Percentiles rank a stretch among this genome's conserved stretches.
Conservation (phyloP, 2,113 vertebrate genomes). For the Apaloderma vittatum region DNA sequence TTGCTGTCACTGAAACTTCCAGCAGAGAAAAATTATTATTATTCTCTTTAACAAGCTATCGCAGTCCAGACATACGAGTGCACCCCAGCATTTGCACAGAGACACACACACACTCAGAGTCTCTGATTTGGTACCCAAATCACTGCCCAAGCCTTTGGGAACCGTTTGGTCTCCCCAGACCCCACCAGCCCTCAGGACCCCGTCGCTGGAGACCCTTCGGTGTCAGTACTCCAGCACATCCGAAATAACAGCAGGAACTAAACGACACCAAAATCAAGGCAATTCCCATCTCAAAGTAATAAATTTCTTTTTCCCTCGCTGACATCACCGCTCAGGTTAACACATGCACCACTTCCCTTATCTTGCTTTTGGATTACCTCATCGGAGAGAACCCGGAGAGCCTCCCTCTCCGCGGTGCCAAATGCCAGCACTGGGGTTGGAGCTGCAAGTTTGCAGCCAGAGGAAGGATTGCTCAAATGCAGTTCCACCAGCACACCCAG, state of each 20-base stretch:
- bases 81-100: background rate
- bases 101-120: background rate
- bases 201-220: background rate
- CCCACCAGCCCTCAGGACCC: background rate
- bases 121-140: background rate
- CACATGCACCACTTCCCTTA: slow-evolving; percentile 29
- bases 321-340: slow-evolving; percentile 43
- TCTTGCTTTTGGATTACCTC: slow-evolving; percentile 45
- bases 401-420: background rate
- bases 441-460: slow-evolving; percentile 18
- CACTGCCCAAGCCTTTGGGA: background rate
- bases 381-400: background rate
- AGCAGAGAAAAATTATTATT: background rate
- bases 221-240: background rate
- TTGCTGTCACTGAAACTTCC: background rate
- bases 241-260: fast-evolving
- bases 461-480: background rate
- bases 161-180: background rate
- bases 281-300: background rate
- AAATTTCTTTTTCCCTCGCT: background rate
- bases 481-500: background rate
- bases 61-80: background rate
- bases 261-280: background rate
- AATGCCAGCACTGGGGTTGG: background rate
- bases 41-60: background rate